Percentiles rank a stretch among this genome's conserved stretches.
These are phyloP conservation scores for Erebia ligea DNA, from an alignment of 2,888 invertebrate species.

Conservation along the genomic window DNA sequence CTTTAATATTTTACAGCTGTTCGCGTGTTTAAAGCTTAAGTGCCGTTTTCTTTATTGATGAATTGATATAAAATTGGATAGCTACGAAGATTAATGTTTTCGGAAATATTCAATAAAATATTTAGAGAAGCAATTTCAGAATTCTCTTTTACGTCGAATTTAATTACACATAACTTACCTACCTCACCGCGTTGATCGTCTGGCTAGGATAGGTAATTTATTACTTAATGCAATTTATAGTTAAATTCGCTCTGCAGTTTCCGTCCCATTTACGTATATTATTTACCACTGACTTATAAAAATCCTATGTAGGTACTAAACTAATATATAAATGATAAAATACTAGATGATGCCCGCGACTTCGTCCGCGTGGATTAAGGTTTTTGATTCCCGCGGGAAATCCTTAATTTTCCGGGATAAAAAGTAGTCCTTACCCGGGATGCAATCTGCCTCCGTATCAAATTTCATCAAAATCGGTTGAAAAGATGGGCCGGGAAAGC, in stretches of 20 bases:
- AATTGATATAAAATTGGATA: conserved; percentile 12
- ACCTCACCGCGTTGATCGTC: neutral
- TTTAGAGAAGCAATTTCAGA: neutral
- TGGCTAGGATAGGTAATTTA: neutral
- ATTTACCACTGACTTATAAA: too few relatives aligned
- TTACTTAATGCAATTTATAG: neutral
- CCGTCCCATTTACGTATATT: too few relatives aligned
- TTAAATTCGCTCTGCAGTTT: neutral
- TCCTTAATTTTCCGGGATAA: too few relatives aligned
- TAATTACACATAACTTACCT: neutral
- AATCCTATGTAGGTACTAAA: too few relatives aligned
- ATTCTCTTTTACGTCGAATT: conserved; percentile 9
- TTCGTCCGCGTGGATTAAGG: too few relatives aligned
- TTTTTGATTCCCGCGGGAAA: too few relatives aligned
- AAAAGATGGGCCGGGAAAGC: too few relatives aligned
- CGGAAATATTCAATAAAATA: conserved; percentile 4
- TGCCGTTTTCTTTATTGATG: conserved; percentile 24
- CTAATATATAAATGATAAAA: too few relatives aligned
- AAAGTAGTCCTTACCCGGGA: too few relatives aligned
- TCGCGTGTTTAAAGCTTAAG: conserved; percentile 18
- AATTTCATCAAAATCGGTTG: too few relatives aligned
- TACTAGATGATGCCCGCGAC: too few relatives aligned
- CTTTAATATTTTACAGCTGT: conserved; percentile 38
- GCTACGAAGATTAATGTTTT: conserved; percentile 10
- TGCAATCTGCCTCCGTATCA: too few relatives aligned